Base-by-base conservation (phyloP, 2,113 vertebrate species). In the Antechinus stuartii region DNA sequence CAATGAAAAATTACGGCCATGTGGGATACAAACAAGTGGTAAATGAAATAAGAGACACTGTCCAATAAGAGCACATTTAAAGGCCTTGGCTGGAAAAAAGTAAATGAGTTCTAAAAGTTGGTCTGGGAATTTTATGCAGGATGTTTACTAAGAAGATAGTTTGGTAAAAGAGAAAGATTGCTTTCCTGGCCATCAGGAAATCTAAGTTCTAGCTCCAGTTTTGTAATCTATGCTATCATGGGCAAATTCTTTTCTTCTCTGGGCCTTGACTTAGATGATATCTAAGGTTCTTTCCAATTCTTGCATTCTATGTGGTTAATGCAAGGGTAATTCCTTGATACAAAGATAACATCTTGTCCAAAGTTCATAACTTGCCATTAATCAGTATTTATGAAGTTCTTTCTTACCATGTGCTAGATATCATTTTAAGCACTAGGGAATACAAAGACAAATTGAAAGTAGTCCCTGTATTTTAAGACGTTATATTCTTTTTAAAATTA, bases 1-100 rank as follows among this genome's bases (percentile, higher is more conserved):
- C 68, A 84, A 84, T 94, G 54, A 90, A 97, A 61, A 94, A 90
- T 76, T 25, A 89, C 30, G 42, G 56, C 42, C 16, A 76, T n/a
- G 16, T 52, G 55, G 26, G 68, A 30, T 90, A 49, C 35, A 54
- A 2, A 95, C 2, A 94, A 56, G 42, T 24, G 22, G 91, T 52
- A 76, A 92, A 91, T 50, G 3, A 0, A 92, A 91, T 56, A 93
- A 93, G 19, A 30, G 89, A 11, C 57, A 42, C 6, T 52, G 23
- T 54, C 68, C 6, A 76, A 42, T n/a, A 76, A 76, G 68, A n/a
- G 12, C n/a, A 19, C 6, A 42, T 76, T n/a, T 76, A n/a, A 76
- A 76, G 68, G n/a, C n/a, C n/a, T 76, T 76, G 68, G 16, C 68
- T 76, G 55, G 26, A 84, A 90, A 76, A 94, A 96, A 42, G 46